These are phyloP conservation scores for Litocranius walleri DNA, from an alignment of 2,113 vertebrate species.

Conservation along the genomic window DNA sequence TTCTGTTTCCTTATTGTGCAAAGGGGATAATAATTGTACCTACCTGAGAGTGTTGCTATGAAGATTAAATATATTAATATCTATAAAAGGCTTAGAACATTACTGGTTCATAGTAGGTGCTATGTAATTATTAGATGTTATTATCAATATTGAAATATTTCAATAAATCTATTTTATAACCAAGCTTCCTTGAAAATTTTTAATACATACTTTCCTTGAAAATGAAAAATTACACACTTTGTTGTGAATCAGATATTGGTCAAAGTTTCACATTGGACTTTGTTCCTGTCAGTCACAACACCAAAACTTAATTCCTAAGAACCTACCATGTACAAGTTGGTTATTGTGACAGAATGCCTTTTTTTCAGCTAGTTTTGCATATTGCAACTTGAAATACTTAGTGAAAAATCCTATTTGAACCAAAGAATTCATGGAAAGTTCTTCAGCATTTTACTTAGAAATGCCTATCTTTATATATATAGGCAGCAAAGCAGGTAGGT, in stretches of 20 bases:
- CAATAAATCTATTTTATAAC: neutral
- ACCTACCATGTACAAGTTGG: neutral
- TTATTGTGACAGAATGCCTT: neutral
- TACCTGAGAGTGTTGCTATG: constrained; percentile 40
- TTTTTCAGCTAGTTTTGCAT: neutral
- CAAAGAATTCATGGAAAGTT: neutral
- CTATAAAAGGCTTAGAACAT: neutral
- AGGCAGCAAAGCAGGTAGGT: neutral
- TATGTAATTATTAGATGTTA: neutral
- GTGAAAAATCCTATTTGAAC: neutral
- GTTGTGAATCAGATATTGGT: neutral
- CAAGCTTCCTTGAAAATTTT: neutral
- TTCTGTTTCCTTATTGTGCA: neutral
- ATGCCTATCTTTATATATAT: neutral
- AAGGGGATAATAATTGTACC: neutral
- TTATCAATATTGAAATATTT: neutral
- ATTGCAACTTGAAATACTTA: neutral
- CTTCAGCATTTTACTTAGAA: neutral
- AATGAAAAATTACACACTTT: neutral
- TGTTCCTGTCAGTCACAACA: neutral
- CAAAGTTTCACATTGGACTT: neutral
- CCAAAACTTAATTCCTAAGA: neutral
- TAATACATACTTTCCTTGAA: neutral
- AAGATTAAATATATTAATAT: constrained; percentile 31
- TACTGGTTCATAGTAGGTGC: neutral